Conservation (phyloP, 2,113 vertebrate species). For the Arenaria interpres region DNA sequence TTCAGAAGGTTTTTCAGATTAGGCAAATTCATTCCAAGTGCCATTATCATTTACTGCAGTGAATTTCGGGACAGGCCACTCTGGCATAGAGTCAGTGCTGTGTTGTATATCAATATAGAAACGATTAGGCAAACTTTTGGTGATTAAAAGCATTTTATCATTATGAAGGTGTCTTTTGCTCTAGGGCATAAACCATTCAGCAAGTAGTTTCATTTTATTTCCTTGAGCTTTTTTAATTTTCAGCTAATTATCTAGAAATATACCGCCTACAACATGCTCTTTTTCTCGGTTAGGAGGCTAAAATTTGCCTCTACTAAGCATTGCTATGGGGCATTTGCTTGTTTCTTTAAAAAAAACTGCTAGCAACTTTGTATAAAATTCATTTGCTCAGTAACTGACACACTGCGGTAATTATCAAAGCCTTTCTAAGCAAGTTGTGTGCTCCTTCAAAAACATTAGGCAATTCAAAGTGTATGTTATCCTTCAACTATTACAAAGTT, state of each 20-base stretch:
- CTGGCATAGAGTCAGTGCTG: not conserved
- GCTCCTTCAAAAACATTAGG: constrained; percentile 14
- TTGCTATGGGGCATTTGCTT: constrained; percentile 54
- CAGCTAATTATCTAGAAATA: constrained; percentile 59
- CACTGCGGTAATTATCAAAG: not conserved
- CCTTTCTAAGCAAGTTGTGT: not conserved
- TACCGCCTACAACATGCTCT: constrained; percentile 14
- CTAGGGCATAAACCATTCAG: constrained; percentile 11
- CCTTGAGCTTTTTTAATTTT: constrained; percentile 51
- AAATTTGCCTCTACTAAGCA: constrained; percentile 24
- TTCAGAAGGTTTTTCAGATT: not conserved
- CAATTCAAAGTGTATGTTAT: not conserved
- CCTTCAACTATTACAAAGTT: constrained; percentile 28
- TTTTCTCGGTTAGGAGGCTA: constrained; percentile 28
- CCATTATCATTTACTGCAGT: not conserved
- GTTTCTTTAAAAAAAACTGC: constrained; percentile 28
- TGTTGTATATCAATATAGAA: not conserved
- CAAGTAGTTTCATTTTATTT: constrained; percentile 44
- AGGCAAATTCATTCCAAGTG: not conserved
- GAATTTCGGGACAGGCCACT: not conserved
- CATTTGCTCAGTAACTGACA: not conserved
- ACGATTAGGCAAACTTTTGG: not conserved
- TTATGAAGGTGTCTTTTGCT: constrained; percentile 40
- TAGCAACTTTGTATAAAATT: constrained; percentile 36
- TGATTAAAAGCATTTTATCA: constrained; percentile 52